A percentile compares a stretch with the other conserved stretches of the same genome.
Evolutionary conservation across 2,888 invertebrate species (phyloP).

Genomic region (Ceriagrion tenellum): DNA sequence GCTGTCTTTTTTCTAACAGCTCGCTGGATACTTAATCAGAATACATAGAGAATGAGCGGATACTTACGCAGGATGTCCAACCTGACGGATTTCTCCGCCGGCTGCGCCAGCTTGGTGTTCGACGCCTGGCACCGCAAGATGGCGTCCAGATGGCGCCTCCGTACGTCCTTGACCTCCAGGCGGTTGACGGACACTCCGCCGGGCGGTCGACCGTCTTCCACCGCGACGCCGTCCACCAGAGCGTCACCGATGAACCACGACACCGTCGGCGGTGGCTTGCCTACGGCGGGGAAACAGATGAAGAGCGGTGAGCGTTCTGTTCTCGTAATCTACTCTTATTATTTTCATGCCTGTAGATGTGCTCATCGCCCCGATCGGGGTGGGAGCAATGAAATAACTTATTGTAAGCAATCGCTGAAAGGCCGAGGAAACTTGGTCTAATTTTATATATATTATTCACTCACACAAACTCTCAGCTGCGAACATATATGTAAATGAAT

Average conservation of each 20-base stretch:
- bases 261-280: constrained; percentile 90
- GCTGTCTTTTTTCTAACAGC: too few species aligned
- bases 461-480: too few species aligned
- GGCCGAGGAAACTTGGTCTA: too few species aligned
- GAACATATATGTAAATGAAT: too few species aligned
- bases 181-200: constrained; percentile 88
- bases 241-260: constrained; percentile 89
- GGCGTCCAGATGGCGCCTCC: constrained; percentile 88
- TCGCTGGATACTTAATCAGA: too few species aligned
- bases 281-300: constrained; percentile 77
- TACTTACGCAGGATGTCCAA: constrained; percentile 91
- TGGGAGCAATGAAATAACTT: too few species aligned
- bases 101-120: constrained; percentile 91
- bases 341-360: too few species aligned
- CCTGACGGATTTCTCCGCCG: constrained; percentile 89
- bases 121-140: constrained; percentile 93
- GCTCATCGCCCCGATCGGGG: too few species aligned
- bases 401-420: too few species aligned
- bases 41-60: neutral
- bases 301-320: neutral
- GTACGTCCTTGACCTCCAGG: constrained; percentile 86
- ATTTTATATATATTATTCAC: too few species aligned
- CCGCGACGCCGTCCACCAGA: constrained; percentile 84
- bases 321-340: too few species aligned
- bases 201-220: constrained; percentile 76